Evolutionary conservation across 2,797 vertebrate genomes (phyloP), one percentile per base, ranked within the genome.

Genomic region (Saxicola maurus): DNA sequence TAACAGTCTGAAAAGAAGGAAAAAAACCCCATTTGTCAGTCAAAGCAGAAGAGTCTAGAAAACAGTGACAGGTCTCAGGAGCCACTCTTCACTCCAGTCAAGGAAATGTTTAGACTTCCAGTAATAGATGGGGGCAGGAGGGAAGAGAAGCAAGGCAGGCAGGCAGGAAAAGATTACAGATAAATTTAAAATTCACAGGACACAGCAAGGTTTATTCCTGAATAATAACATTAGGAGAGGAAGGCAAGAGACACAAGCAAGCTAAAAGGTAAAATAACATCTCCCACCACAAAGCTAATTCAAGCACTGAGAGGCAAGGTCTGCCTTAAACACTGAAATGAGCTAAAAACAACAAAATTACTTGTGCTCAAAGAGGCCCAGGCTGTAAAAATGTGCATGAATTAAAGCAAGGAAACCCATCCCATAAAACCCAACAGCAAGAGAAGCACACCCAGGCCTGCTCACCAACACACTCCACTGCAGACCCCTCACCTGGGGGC

Each of bases 311-410:
- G 27, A 5, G 28, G 12, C 25, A 52, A 52, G 6, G 6, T 4
- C 18, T 79, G 11, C 65, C 57, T 48, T 40, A 38, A 85, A 28
- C 60, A 78, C 1, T 13, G 23, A 27, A 45, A 25, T 6, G 11
- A 35, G 10, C 4, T 30, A 49, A 61, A 55, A 23, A 1, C 19
- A 65, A 30, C 15, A 46, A 25, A 90, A 49, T 35, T 17, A 17
- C 30, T 13, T 11, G 16, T 16, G 21, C 21, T 25, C 19, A 6
- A 13, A 52, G 67, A 79, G 24, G 28, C 37, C 11, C 16, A 33
- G 27, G 1, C 20, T 19, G 16, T 9, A 28, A 73, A 75, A 59
- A 4, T 0, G 0, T 7, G 6, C 19, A 25, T 2, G 6, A 49
- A 42, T 25, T 27, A 56, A 73, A 88, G 46, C 11, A 73, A 78